These are phyloP conservation scores for Albula glossodonta DNA, from an alignment of 2,113 vertebrate genomes.

Conservation along the genomic window DNA sequence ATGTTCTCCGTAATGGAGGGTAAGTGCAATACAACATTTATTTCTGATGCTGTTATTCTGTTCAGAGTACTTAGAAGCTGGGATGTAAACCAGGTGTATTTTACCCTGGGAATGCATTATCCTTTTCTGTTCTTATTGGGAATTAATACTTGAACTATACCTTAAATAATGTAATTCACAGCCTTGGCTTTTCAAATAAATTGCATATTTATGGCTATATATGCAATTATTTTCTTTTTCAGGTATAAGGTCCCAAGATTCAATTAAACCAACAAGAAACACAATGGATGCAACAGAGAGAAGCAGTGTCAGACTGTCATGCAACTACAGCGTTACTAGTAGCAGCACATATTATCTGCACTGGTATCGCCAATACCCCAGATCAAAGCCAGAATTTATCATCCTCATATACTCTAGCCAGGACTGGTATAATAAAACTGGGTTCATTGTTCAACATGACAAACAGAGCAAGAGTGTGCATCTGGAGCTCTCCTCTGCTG, in stretches of 20 bases:
- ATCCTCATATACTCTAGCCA: background rate
- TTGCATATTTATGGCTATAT: too few species aligned
- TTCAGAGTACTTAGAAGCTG: too few species aligned
- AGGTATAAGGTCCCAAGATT: background rate
- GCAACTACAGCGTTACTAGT: constrained; percentile 8
- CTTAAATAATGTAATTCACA: too few species aligned
- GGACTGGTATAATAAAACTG: too few species aligned
- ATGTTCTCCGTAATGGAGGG: too few species aligned
- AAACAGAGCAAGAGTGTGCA: constrained; percentile 6
- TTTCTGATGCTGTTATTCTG: too few species aligned
- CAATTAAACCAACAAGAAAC: background rate
- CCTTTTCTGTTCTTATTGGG: too few species aligned
- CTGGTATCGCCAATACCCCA: background rate
- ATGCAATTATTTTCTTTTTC: background rate
- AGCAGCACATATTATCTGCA: background rate
- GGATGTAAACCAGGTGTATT: too few species aligned
- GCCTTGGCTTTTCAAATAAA: too few species aligned
- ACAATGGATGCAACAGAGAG: background rate
- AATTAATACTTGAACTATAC: background rate
- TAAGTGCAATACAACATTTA: too few species aligned
- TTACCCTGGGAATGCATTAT: too few species aligned
- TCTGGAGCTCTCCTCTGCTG: constrained; percentile 32
- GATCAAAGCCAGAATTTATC: constrained; percentile 26
- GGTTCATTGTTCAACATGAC: background rate
- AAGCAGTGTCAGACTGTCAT: constrained; percentile 5